These are phyloP conservation scores for Andrena praecox DNA, from an alignment of 2,888 invertebrate genomes.

Conservation along the genomic window DNA sequence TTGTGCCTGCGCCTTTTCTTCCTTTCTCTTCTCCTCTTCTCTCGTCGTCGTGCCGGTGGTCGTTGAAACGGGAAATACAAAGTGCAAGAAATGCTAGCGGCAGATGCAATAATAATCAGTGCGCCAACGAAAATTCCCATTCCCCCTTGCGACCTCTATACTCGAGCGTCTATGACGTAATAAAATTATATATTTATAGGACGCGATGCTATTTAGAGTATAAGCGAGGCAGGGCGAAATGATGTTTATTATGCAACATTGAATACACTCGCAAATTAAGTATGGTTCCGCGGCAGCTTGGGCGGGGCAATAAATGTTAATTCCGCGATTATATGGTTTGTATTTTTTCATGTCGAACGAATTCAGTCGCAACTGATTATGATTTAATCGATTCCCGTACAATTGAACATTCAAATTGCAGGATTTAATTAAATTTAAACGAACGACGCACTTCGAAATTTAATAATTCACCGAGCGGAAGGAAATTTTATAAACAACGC, in stretches of 20 bases:
- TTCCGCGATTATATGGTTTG: neutral
- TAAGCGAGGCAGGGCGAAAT: constrained; percentile 55
- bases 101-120: constrained; percentile 59
- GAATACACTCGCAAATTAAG: constrained; percentile 36
- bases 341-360: constrained; percentile 3
- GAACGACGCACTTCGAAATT: constrained; percentile 17
- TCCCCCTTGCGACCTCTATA: constrained; percentile 46
- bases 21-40: neutral
- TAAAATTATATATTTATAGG: constrained; percentile 67
- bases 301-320: constrained; percentile 9
- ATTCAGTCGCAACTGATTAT: neutral
- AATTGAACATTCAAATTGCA: constrained; percentile 25
- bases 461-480: constrained; percentile 23
- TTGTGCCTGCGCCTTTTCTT: constrained; percentile 13
- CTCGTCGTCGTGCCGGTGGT: neutral
- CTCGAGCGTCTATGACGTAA: constrained; percentile 58
- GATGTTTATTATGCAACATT: constrained; percentile 53
- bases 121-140: constrained; percentile 57
- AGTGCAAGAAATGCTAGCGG: constrained; percentile 42
- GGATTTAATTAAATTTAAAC: constrained; percentile 32
- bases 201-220: constrained; percentile 58
- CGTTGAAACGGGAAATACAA: constrained; percentile 46
- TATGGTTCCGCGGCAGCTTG: constrained; percentile 9
- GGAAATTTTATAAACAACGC: constrained; percentile 11
- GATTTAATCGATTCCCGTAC: constrained; percentile 5